Conservation (phyloP, 92 coral and sea anemone genomes). For the Meandrina meandrites region DNA sequence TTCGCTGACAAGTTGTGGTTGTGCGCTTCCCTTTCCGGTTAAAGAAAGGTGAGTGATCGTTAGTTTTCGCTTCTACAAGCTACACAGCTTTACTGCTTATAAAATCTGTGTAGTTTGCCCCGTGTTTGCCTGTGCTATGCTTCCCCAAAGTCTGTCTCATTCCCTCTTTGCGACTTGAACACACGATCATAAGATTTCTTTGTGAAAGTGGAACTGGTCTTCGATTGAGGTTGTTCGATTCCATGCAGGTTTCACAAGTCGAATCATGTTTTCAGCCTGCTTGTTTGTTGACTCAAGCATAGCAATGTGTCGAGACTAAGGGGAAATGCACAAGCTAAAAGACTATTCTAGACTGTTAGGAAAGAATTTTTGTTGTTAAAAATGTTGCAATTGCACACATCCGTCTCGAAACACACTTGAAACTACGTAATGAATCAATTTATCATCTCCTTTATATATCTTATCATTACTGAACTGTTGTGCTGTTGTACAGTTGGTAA, state of each 20-base stretch:
- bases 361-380: not conserved
- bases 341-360: not conserved
- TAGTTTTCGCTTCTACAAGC: not conserved
- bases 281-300: not conserved
- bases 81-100: not conserved
- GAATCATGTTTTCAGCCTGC: slow-evolving; percentile 6
- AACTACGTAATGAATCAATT: too few species aligned
- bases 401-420: slow-evolving; percentile 12
- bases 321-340: not conserved
- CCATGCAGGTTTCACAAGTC: slow-evolving; percentile 23
- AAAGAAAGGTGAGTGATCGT: slow-evolving; percentile 29
- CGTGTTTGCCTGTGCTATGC: not conserved
- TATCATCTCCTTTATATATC: not conserved
- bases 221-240: slow-evolving; percentile 1
- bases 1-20: slow-evolving; percentile 30
- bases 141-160: not conserved
- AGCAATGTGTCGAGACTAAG: not conserved
- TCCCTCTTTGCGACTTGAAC: not conserved
- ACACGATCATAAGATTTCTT: not conserved
- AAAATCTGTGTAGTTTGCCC: not conserved
- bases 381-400: not conserved
- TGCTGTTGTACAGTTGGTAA: not conserved
- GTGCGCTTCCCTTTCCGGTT: slow-evolving; percentile 51
- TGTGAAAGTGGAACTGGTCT: slow-evolving; percentile 28
- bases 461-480: not conserved